Evolutionary conservation across 1,140 invertebrate genomes (phyloP).

Genomic region (Papilio aristodemus): DNA sequence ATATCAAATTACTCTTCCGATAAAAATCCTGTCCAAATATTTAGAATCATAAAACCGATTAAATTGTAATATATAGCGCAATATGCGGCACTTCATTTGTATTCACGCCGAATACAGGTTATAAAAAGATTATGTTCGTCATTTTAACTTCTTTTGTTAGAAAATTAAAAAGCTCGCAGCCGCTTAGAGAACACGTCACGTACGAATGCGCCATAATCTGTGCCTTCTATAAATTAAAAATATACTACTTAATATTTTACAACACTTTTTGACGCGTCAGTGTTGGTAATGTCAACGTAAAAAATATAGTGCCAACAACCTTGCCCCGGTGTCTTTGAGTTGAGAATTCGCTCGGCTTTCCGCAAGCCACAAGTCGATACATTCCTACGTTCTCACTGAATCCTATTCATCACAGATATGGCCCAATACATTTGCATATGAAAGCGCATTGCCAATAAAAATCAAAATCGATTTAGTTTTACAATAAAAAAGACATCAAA

Average conservation of each 20-base stretch:
- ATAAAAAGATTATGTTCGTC: conserved; percentile 71
- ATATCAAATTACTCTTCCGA: conserved; percentile 74
- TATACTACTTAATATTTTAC: conserved; percentile 49
- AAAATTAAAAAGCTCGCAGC: conserved; percentile 63
- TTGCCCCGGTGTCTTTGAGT: conserved; percentile 18
- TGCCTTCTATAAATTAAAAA: conserved; percentile 72
- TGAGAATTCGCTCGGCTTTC: not conserved
- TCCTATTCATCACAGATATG: conserved; percentile 45
- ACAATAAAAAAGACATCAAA: conserved; percentile 70
- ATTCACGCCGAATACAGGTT: conserved; percentile 63
- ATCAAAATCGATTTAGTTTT: conserved; percentile 65
- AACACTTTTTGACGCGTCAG: conserved; percentile 49
- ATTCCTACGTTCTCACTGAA: conserved; percentile 35
- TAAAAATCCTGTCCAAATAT: conserved; percentile 77
- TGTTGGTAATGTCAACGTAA: conserved; percentile 36
- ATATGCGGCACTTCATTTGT: conserved; percentile 66
- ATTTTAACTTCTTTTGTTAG: conserved; percentile 69
- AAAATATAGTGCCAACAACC: conserved; percentile 43
- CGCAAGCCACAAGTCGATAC: conserved; percentile 1
- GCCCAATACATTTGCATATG: conserved; percentile 68
- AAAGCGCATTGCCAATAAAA: conserved; percentile 64
- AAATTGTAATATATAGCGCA: conserved; percentile 74
- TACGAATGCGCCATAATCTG: conserved; percentile 63
- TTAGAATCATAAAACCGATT: conserved; percentile 77
- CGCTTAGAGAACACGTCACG: conserved; percentile 65